phyloP scores from a whole-genome alignment of 2,113 vertebrate species.

The Tringa solitaria region DNA sequence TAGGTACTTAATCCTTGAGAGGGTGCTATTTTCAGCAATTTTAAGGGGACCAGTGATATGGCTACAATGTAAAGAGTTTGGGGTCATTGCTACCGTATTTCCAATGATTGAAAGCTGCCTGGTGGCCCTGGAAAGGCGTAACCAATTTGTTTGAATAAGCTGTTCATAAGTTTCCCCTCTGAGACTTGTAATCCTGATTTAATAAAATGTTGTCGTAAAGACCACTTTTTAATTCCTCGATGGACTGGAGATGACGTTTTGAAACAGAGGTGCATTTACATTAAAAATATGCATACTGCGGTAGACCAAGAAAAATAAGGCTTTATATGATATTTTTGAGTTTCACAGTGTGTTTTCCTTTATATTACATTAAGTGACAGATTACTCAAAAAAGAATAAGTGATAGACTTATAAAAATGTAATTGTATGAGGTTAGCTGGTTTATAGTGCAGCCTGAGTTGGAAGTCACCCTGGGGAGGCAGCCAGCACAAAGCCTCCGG shows the following conservation, averaged over 20 bases:
- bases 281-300: constrained; percentile 13
- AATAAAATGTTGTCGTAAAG: constrained; percentile 51
- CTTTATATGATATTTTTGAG: constrained; percentile 3
- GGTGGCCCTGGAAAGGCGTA: not conserved
- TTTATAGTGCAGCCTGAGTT: not conserved
- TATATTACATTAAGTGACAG: constrained; percentile 20
- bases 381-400: not conserved
- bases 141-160: constrained; percentile 52
- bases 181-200: constrained; percentile 35
- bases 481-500: not conserved
- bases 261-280: constrained; percentile 52
- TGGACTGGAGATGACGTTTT: constrained; percentile 24
- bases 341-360: not conserved
- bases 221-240: constrained; percentile 32
- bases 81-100: not conserved
- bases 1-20: not conserved
- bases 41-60: not conserved
- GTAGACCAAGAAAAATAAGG: constrained; percentile 40
- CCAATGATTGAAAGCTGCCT: not conserved
- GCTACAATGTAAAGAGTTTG: not conserved
- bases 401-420: not conserved
- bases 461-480: not conserved
- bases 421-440: not conserved
- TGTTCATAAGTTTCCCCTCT: constrained; percentile 38
- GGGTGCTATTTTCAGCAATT: not conserved